phyloP scores from a whole-genome alignment of 1,140 invertebrate genomes.

The Maconellicoccus hirsutus region DNA sequence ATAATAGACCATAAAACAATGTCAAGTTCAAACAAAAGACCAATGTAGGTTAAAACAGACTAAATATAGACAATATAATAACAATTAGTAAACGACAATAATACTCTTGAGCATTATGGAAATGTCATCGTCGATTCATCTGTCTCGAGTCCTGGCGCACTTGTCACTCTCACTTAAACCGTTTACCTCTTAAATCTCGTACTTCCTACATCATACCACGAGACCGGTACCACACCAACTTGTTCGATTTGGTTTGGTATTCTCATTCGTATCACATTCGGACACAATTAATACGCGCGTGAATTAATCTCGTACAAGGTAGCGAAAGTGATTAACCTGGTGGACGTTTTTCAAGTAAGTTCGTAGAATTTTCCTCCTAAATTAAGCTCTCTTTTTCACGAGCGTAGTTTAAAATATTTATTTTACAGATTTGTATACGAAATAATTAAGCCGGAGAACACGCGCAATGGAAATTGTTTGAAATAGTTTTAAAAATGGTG shows the following conservation, averaged over 20 bases:
- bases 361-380: background rate
- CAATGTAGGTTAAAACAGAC: background rate
- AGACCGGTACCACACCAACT: background rate
- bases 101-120: no score
- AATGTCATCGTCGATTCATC: background rate
- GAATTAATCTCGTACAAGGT: background rate
- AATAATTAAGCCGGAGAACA: background rate
- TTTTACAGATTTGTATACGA: no score
- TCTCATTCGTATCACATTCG: no score
- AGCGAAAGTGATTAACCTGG: background rate
- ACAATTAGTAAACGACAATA: no score
- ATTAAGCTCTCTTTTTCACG: no score
- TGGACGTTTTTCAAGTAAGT: background rate
- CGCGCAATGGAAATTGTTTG: background rate
- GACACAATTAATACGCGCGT: background rate
- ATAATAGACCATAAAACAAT: background rate
- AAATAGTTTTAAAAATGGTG: background rate
- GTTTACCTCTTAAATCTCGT: background rate
- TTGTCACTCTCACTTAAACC: background rate
- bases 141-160: background rate
- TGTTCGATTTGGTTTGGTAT: background rate
- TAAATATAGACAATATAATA: background rate
- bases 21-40: slow-evolving; percentile 3
- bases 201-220: background rate
- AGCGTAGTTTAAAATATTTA: no score